phyloP scores from a whole-genome alignment of 1,140 invertebrate species.

The Bombus haemorrhoidalis region DNA sequence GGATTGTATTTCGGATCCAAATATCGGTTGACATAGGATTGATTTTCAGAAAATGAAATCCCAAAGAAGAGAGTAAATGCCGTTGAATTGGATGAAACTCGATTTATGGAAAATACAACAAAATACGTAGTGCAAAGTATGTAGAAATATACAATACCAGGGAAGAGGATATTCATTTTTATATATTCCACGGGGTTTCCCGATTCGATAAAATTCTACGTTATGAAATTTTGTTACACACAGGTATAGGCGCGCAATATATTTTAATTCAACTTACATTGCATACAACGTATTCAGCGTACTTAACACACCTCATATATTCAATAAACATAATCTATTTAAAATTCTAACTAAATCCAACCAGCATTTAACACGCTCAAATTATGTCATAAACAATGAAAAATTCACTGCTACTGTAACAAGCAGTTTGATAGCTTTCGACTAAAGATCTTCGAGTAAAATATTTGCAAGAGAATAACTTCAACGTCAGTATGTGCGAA shows the following conservation, averaged over 20 bases:
- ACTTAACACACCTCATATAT: neutral
- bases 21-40: neutral
- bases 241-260: neutral
- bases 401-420: neutral
- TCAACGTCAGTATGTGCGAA: neutral
- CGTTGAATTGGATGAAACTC: neutral
- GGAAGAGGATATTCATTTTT: neutral
- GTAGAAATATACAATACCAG: neutral
- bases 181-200: neutral
- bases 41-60: neutral
- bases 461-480: neutral
- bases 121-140: too few relatives aligned
- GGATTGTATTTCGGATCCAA: too few relatives aligned
- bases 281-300: too few relatives aligned
- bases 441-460: neutral
- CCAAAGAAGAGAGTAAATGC: too few relatives aligned
- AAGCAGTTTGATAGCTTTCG: neutral
- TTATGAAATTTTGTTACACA: neutral
- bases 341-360: neutral
- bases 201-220: neutral
- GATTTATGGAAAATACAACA: too few relatives aligned
- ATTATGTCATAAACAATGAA: neutral
- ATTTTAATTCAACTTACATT: neutral
- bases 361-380: too few relatives aligned
- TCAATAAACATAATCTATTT: neutral